A percentile compares a stretch with the other conserved stretches of the same genome.
Conservation (phyloP, 2,797 vertebrate species). For the Pogoniulus pusillus region DNA sequence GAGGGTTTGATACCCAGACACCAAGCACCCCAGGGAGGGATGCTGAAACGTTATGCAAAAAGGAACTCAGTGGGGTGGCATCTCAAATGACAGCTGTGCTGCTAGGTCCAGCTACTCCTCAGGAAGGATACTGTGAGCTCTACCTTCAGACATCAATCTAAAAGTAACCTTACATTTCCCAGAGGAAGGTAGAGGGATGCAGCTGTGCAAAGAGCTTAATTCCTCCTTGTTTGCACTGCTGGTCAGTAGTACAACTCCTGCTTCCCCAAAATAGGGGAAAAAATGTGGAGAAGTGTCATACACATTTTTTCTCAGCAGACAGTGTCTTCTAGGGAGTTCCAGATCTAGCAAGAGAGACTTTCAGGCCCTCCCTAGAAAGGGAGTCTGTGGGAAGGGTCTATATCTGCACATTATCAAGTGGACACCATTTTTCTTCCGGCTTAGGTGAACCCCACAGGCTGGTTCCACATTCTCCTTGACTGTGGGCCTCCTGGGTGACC, state of each 20-base stretch:
- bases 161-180: background rate
- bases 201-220: background rate
- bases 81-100: background rate
- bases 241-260: background rate
- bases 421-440: background rate
- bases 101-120: background rate
- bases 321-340: background rate
- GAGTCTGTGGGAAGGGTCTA: background rate
- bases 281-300: background rate
- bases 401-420: background rate
- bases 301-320: background rate
- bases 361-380: background rate
- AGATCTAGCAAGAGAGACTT: background rate
- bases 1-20: background rate
- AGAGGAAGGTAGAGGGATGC: background rate
- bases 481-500: background rate
- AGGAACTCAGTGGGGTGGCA: background rate
- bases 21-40: background rate
- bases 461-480: accelerated
- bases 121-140: background rate
- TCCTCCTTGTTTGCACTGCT: background rate
- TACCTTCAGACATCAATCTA: background rate
- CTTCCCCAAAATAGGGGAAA: background rate
- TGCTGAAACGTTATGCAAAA: background rate
- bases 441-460: background rate